Percentiles rank a stretch among this genome's conserved stretches.
Evolutionary conservation across 2,797 vertebrate genomes (phyloP).

Genomic region (Philypnodon macrostomus): DNA sequence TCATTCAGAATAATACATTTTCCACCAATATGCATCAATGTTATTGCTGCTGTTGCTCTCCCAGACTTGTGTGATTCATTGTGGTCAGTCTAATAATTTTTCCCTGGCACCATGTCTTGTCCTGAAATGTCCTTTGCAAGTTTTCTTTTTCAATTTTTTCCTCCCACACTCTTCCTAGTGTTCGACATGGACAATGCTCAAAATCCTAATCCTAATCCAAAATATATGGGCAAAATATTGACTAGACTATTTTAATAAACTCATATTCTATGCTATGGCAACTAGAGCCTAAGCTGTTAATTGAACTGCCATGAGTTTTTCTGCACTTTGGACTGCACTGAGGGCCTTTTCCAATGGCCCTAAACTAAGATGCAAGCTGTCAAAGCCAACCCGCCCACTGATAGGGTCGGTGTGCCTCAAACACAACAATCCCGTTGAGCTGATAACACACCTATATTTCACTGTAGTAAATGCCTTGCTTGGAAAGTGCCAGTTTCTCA

Average conservation of each 20-base stretch:
- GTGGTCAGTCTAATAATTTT: conserved; percentile 28
- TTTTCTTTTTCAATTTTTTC: conserved; percentile 4
- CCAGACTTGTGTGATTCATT: conserved; percentile 37
- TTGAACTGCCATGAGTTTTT: conserved; percentile 42
- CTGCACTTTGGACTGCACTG: conserved; percentile 26
- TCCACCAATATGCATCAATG: too few species aligned
- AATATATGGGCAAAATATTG: too few species aligned
- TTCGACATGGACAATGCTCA: conserved; percentile 14
- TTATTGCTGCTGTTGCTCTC: conserved; percentile 15
- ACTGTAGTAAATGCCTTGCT: conserved; percentile 24
- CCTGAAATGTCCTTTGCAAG: conserved; percentile 1
- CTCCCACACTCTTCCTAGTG: too few species aligned
- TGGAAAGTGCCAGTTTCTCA: background rate
- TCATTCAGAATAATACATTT: background rate
- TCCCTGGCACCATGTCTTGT: conserved; percentile 19
- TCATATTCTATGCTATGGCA: too few species aligned
- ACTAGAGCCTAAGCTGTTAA: conserved; percentile 25
- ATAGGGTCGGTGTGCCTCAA: conserved; percentile 51
- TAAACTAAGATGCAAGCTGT: conserved; percentile 54
- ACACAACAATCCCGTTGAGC: conserved; percentile 42
- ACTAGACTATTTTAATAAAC: conserved; percentile 19
- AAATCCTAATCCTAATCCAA: too few species aligned
- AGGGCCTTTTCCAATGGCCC: conserved; percentile 36
- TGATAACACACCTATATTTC: conserved; percentile 52
- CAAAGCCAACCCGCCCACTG: conserved; percentile 57